Conservation (phyloP, 2,113 vertebrate species). For the Ivindomyrus marchei region DNA sequence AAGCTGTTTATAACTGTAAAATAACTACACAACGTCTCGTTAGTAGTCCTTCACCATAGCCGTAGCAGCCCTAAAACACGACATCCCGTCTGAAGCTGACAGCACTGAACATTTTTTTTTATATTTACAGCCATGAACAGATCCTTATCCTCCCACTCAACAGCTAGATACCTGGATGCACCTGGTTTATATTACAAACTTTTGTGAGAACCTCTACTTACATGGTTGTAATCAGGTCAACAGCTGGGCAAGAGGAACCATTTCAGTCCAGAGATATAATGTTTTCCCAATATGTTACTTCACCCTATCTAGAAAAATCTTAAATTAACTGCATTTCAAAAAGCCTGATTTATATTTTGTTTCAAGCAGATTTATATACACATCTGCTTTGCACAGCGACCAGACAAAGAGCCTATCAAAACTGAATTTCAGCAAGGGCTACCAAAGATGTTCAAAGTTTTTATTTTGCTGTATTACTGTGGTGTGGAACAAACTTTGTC, state of each 20-base stretch:
- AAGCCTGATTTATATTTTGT: neutral
- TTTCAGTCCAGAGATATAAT: neutral
- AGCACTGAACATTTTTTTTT: neutral
- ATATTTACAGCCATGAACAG: neutral
- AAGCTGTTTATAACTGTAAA: neutral
- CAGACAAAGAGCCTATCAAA: neutral
- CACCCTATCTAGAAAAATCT: neutral
- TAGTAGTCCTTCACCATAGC: neutral
- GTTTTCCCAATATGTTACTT: neutral
- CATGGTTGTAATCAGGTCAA: neutral
- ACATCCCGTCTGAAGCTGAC: neutral
- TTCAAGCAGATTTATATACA: neutral
- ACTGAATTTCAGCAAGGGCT: neutral
- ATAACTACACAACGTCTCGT: neutral
- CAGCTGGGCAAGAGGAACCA: neutral
- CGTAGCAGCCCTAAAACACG: neutral
- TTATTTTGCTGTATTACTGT: neutral
- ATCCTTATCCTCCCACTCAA: neutral
- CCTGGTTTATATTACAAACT: neutral
- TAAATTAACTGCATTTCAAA: neutral
- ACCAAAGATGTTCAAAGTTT: neutral
- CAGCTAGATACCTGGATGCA: neutral
- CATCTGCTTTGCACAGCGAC: neutral
- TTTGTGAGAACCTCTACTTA: neutral
- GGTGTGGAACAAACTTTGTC: neutral